phyloP scores from a whole-genome alignment of 2,888 invertebrate genomes.

The Panopea generosa region DNA sequence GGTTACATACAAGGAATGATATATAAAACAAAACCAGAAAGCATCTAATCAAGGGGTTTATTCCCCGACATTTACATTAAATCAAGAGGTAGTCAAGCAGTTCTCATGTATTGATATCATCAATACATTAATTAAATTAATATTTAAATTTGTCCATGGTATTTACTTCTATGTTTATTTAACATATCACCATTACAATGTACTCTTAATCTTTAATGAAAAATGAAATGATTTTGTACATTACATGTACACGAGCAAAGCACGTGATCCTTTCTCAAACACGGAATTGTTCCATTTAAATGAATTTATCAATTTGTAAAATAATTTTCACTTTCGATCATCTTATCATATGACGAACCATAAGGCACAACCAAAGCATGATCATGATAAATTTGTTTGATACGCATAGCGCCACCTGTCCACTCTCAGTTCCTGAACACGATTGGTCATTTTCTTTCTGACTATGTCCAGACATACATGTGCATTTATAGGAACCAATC shows the following conservation, averaged over 20 bases:
- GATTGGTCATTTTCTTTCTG: slow-evolving; percentile 73
- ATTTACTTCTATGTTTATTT: slow-evolving; percentile 47
- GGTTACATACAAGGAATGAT: neutral
- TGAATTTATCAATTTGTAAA: too few species aligned
- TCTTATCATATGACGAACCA: slow-evolving; percentile 50
- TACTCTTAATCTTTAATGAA: too few species aligned
- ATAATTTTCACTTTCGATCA: slow-evolving; percentile 52
- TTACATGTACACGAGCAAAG: neutral
- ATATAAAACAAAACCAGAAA: neutral
- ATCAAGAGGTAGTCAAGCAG: slow-evolving; percentile 69
- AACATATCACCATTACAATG: neutral
- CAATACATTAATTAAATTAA: neutral
- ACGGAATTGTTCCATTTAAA: too few species aligned
- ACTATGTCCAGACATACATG: slow-evolving; percentile 92
- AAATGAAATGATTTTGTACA: neutral
- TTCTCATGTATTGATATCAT: slow-evolving; percentile 21
- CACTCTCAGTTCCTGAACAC: slow-evolving; percentile 74
- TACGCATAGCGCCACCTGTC: slow-evolving; percentile 42
- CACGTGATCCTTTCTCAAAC: too few species aligned
- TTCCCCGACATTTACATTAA: slow-evolving; percentile 65
- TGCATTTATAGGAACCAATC: slow-evolving; percentile 93
- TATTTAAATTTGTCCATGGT: slow-evolving; percentile 29
- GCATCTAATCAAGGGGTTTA: slow-evolving; percentile 29
- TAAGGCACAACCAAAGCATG: slow-evolving; percentile 69
- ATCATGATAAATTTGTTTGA: slow-evolving; percentile 40